Percentiles rank a stretch among this genome's conserved stretches.
These are phyloP conservation scores for Eulemur coronatus DNA, from an alignment of 2,797 vertebrate genomes.

Conservation along the genomic window DNA sequence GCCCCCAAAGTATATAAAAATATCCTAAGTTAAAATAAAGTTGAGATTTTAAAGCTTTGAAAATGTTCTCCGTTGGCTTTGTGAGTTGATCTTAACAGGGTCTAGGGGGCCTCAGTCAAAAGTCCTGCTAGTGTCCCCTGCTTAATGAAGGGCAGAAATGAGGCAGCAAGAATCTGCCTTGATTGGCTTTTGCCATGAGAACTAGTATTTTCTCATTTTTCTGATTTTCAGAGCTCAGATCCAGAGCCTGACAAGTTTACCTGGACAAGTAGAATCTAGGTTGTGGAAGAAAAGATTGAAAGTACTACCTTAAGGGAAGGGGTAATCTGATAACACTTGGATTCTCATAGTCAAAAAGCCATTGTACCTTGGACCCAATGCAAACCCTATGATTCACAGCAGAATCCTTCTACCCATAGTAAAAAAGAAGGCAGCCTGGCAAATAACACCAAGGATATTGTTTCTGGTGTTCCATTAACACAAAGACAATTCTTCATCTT, in stretches of 20 bases:
- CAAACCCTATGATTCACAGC: neutral
- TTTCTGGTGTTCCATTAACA: neutral
- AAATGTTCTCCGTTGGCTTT: neutral
- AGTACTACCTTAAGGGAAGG: neutral
- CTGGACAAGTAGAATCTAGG: neutral
- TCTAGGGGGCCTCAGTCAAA: neutral
- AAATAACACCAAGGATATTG: neutral
- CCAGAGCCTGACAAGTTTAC: neutral
- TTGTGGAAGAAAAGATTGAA: slow-evolving; percentile 29
- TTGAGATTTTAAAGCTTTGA: neutral
- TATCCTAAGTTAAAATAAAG: neutral
- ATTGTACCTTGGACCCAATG: neutral
- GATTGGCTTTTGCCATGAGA: neutral
- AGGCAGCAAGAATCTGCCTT: neutral
- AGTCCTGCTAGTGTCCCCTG: neutral
- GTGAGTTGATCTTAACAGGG: neutral
- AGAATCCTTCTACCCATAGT: neutral
- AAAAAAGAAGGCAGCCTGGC: neutral
- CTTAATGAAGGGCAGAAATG: neutral
- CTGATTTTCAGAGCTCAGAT: neutral
- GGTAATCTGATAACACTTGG: neutral
- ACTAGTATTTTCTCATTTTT: neutral
- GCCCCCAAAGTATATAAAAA: neutral
- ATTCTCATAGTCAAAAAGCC: neutral
- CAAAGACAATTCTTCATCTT: neutral